Evolutionary conservation across 2,888 invertebrate genomes (phyloP).

Genomic region (Sesamia inferens): DNA sequence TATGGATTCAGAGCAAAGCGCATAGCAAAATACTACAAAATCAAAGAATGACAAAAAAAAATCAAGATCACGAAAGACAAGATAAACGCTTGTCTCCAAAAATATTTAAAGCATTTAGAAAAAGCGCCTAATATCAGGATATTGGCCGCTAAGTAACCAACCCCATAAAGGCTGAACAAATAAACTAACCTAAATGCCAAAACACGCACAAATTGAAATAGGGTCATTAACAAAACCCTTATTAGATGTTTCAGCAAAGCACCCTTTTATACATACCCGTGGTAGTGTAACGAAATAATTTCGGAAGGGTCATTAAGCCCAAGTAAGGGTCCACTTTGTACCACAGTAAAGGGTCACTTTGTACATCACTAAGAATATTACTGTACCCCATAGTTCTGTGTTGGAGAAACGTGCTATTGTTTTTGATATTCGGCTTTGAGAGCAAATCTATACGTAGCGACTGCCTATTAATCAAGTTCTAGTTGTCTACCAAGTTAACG

Average conservation of each 20-base stretch:
- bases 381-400: constrained; percentile 26
- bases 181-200: constrained; percentile 29
- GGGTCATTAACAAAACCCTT: constrained; percentile 35
- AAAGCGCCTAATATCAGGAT: neutral
- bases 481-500: neutral
- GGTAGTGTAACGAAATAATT: constrained; percentile 54
- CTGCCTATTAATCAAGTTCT: constrained; percentile 8
- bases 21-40: too few relatives aligned
- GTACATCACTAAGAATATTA: constrained; percentile 39
- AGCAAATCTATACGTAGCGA: constrained; percentile 17
- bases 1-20: too few relatives aligned
- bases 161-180: constrained; percentile 11
- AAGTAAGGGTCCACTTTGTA: constrained; percentile 41
- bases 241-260: constrained; percentile 47
- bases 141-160: constrained; percentile 17
- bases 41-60: too few relatives aligned
- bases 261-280: constrained; percentile 45
- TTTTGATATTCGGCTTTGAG: constrained; percentile 26
- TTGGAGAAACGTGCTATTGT: constrained; percentile 22
- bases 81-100: neutral
- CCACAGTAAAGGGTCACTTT: constrained; percentile 34
- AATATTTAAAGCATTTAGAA: constrained; percentile 4
- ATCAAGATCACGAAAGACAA: too few relatives aligned
- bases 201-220: constrained; percentile 44
- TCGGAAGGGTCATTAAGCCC: constrained; percentile 47